A percentile compares a stretch with the other conserved stretches of the same genome.
phyloP scores from a whole-genome alignment of 1,140 invertebrate genomes.

The Conopomorpha cramerella region DNA sequence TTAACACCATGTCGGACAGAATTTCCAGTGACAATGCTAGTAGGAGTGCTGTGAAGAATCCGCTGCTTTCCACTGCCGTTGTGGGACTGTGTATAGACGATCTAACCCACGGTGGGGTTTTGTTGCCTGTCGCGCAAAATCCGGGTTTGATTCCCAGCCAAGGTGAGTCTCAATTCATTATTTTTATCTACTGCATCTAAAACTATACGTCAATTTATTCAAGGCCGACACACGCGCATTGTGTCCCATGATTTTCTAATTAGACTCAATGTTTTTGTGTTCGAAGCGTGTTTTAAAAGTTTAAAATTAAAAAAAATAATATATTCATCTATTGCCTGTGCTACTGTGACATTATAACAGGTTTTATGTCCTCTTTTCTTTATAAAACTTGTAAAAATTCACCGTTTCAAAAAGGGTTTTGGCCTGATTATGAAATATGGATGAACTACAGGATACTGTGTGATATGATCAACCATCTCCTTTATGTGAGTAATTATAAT shows the following conservation, averaged over 20 bases:
- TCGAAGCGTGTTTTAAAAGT: background rate
- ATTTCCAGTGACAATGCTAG: slow-evolving; percentile 40
- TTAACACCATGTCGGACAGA: slow-evolving; percentile 47
- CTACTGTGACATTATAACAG: background rate
- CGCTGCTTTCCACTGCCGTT: slow-evolving; percentile 42
- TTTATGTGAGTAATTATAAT: no score
- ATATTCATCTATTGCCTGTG: background rate
- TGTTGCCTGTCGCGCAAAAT: slow-evolving; percentile 37
- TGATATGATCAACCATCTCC: no score
- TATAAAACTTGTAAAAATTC: slow-evolving; percentile 38
- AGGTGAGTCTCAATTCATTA: slow-evolving; percentile 39
- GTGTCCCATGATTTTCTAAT: no score
- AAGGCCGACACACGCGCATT: no score
- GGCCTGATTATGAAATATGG: slow-evolving; percentile 22
- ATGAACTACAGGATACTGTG: no score
- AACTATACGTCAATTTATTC: slow-evolving; percentile 20
- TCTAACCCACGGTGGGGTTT: slow-evolving; percentile 52
- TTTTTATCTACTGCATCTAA: slow-evolving; percentile 24
- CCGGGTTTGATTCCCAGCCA: slow-evolving; percentile 32
- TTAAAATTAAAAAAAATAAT: background rate
- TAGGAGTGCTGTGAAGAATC: slow-evolving; percentile 47
- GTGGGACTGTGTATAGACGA: slow-evolving; percentile 48
- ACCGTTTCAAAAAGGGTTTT: slow-evolving; percentile 30
- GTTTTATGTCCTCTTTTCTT: slow-evolving; percentile 20
- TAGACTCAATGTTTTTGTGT: no score